Evolutionary conservation across 2,888 invertebrate genomes (phyloP), one percentile per base, ranked within the genome.

Genomic region (Aporophyla lueneburgensis): DNA sequence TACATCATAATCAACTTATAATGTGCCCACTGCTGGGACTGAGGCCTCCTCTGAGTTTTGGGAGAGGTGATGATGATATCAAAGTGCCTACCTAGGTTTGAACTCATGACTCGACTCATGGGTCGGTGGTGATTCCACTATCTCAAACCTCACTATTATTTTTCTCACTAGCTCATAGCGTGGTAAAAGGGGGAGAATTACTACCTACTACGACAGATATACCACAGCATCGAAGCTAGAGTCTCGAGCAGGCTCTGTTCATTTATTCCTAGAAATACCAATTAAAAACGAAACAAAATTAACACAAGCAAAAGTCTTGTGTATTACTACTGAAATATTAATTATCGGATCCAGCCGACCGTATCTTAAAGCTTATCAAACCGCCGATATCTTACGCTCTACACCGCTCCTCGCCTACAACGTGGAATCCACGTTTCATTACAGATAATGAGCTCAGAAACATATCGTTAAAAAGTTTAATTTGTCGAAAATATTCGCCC

Each of bases 381-480:
- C 27, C 88, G 87, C 82, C 24, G 9, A 58, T 49, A 81, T 71
- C 89, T 81, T 54, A 40, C 80, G 61, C 74, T 77, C 85, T 82
- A 66, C 1, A 53, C 91, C 91, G 86, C 62, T 27, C 84, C 21
- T 58, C 2, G 58, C 51, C 40, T 76, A 71, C 90, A 87, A 89
- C 92, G 92, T 92, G 92, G 89, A 82, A 19, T 72, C 90, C 93
- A 93, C 94, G 92, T 91, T 89, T 80, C 78, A 84, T 76, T 67
- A 63, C 51, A 76, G 76, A 81, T 83, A 84, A 82, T 56, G 68
- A 58, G 40, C n/a, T 40, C 33, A 14, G 53, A 69, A 27, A 27
- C 24, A 14, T 54, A 59, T 69, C 73, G 76, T 78, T 72, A 59
- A 63, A 51, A 76, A 92, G 69, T 74, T 81, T 78, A 80, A 78